Conservation (phyloP, 1,140 invertebrate genomes). For the Palaemon carinicauda region DNA sequence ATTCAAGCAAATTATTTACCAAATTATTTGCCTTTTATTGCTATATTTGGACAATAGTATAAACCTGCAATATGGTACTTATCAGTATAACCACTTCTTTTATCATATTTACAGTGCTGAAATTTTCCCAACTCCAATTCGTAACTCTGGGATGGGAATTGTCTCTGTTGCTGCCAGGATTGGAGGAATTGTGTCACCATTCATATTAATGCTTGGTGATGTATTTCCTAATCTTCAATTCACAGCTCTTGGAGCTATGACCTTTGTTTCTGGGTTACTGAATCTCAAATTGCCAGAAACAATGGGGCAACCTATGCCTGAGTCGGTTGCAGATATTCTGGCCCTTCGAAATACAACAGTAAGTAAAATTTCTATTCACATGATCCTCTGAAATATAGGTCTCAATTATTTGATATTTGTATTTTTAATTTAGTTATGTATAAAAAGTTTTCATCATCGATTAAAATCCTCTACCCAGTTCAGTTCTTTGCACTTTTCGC, state of each 20-base stretch:
- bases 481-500: too few species aligned
- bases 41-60: not conserved
- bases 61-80: not conserved
- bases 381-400: too few species aligned
- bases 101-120: constrained; percentile 72
- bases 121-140: constrained; percentile 83
- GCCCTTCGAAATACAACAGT: constrained; percentile 10
- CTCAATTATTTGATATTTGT: not conserved
- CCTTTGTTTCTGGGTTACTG: constrained; percentile 60
- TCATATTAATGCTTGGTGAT: constrained; percentile 58
- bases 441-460: not conserved
- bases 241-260: constrained; percentile 62
- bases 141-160: constrained; percentile 83
- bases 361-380: not conserved
- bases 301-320: constrained; percentile 62
- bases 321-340: constrained; percentile 62
- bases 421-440: not conserved
- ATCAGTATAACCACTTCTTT: not conserved
- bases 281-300: constrained; percentile 63
- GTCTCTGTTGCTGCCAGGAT: constrained; percentile 70
- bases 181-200: constrained; percentile 67
- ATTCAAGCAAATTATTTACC: too few species aligned
- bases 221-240: constrained; percentile 58
- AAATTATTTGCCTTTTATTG: not conserved
- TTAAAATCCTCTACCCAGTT: too few species aligned